Evolutionary conservation across 2,888 invertebrate species (phyloP).

Genomic region (Dynastes maya): DNA sequence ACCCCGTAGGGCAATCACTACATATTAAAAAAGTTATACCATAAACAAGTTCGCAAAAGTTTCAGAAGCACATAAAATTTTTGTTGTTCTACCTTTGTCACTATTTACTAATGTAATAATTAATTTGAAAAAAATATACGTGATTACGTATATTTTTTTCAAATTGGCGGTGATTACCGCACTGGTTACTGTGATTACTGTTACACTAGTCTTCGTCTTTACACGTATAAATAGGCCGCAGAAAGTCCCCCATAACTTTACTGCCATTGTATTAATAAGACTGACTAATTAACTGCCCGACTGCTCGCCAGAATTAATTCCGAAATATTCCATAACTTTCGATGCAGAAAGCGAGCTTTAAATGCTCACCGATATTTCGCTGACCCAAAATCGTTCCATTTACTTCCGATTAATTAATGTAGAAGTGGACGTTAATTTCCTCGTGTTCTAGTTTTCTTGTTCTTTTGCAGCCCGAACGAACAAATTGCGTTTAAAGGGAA

Average conservation of each 20-base stretch:
- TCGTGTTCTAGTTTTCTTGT: slow-evolving; percentile 6
- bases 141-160: no score
- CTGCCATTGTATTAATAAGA: not conserved
- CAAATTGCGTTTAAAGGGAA: slow-evolving; percentile 25
- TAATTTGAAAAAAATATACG: no score
- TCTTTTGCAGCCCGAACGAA: slow-evolving; percentile 18
- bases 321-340: slow-evolving; percentile 1
- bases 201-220: no score
- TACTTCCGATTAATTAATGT: slow-evolving; percentile 34
- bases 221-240: not conserved
- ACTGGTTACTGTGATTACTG: no score
- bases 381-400: slow-evolving; percentile 20
- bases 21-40: no score
- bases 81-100: no score
- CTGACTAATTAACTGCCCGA: not conserved
- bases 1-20: no score
- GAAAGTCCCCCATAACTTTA: no score
- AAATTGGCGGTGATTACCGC: no score
- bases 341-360: slow-evolving; percentile 4
- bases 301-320: not conserved
- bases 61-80: no score
- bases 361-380: slow-evolving; percentile 4
- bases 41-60: no score
- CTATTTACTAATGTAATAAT: no score
- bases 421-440: slow-evolving; percentile 18